Evolutionary conservation across 2,113 vertebrate genomes (phyloP).

Genomic region (Neodontobutis hainanensis): DNA sequence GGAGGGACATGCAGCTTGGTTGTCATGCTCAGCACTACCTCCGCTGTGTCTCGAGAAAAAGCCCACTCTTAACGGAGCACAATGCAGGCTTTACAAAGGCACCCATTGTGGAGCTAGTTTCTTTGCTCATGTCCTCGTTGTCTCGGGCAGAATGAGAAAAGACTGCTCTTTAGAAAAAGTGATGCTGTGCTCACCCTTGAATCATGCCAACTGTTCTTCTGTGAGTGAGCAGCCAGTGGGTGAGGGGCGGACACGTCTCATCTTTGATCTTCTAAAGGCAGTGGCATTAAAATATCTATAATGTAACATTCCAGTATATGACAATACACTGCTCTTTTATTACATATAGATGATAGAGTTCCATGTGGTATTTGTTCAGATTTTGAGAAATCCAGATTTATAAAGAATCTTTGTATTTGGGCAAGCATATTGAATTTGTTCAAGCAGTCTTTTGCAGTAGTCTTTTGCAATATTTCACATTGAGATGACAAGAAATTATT

Average conservation of each 20-base stretch:
- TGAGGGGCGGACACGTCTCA: constrained; percentile 22
- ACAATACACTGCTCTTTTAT: background rate
- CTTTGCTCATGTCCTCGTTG: constrained; percentile 75
- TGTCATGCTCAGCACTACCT: constrained; percentile 36
- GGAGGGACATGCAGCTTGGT: constrained; percentile 28
- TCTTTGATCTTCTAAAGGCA: constrained; percentile 4
- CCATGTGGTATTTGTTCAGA: background rate
- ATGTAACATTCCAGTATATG: constrained; percentile 1
- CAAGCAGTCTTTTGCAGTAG: too few species aligned
- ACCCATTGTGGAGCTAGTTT: constrained; percentile 63
- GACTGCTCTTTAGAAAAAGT: constrained; percentile 70
- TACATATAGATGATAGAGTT: background rate
- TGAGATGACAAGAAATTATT: too few species aligned
- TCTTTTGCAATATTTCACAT: too few species aligned
- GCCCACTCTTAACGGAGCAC: constrained; percentile 44
- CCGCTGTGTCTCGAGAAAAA: constrained; percentile 29
- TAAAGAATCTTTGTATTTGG: too few species aligned
- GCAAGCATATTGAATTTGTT: too few species aligned
- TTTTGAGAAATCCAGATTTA: too few species aligned
- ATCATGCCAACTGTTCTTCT: constrained; percentile 58
- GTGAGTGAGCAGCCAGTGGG: constrained; percentile 13
- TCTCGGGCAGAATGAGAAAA: constrained; percentile 72
- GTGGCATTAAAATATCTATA: constrained; percentile 1
- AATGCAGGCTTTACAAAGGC: constrained; percentile 62
- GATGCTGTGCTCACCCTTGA: constrained; percentile 67